Evolutionary conservation across 92 coral and sea anemone species (phyloP).

Genomic region (Montipora capitata): DNA sequence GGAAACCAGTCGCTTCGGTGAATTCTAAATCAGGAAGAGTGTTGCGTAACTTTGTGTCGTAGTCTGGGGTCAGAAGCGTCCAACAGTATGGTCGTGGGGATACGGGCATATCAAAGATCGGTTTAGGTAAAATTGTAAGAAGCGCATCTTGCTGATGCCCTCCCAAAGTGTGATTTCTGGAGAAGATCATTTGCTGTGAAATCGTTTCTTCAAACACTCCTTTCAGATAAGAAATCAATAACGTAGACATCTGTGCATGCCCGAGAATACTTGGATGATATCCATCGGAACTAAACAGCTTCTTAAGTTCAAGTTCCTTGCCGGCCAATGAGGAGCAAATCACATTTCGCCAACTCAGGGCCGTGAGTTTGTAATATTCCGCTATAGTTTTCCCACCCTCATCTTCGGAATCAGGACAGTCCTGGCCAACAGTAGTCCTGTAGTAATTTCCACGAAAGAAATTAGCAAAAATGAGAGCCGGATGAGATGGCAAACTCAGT

Average conservation of each 20-base stretch:
- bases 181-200: constrained; percentile 51
- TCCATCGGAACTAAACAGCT: constrained; percentile 94
- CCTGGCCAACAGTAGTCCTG: constrained; percentile 80
- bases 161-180: constrained; percentile 10
- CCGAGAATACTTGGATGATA: constrained; percentile 97
- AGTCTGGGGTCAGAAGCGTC: constrained; percentile 96
- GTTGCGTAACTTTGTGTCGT: constrained; percentile 63
- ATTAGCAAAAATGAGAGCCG: constrained; percentile 92
- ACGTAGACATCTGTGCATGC: constrained; percentile 94
- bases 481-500: constrained; percentile 90
- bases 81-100: constrained; percentile 90
- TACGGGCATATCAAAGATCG: constrained; percentile 83
- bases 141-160: constrained; percentile 19
- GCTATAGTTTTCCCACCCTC: constrained; percentile 90
- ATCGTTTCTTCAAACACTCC: constrained; percentile 91
- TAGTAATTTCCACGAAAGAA: constrained; percentile 95
- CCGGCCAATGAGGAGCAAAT: constrained; percentile 76
- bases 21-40: constrained; percentile 85
- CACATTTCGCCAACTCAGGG: constrained; percentile 96
- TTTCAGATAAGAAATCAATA: constrained; percentile 88
- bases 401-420: constrained; percentile 98
- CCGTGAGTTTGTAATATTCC: constrained; percentile 91
- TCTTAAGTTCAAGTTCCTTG: constrained; percentile 51
- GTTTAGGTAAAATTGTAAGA: constrained; percentile 63
- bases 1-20: constrained; percentile 84